Percentiles rank a stretch among this genome's conserved stretches.
Conservation (phyloP, 2,888 invertebrate species). For the Drosophila paucipuncta region DNA sequence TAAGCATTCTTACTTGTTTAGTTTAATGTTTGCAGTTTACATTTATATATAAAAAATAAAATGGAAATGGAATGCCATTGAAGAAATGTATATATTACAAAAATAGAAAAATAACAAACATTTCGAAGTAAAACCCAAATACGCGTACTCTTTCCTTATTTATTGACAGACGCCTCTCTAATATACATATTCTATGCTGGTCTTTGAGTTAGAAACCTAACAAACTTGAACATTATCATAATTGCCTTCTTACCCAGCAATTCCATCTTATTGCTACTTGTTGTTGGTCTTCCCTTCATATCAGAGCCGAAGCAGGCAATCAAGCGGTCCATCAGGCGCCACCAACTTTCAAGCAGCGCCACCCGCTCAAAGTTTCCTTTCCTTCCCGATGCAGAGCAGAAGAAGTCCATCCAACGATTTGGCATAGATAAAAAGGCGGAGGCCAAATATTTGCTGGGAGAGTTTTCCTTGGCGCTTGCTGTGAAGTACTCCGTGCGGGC, state of each 20-base stretch:
- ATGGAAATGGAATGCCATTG: neutral
- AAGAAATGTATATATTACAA: neutral
- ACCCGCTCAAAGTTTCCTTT: conserved; percentile 2
- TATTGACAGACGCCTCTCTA: neutral
- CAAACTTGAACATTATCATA: conserved; percentile 62
- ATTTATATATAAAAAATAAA: neutral
- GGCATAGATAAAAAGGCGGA: conserved; percentile 58
- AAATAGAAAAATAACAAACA: neutral
- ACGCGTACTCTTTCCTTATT: neutral
- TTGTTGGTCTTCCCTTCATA: conserved; percentile 30
- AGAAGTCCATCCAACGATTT: conserved; percentile 53
- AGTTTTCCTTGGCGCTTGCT: conserved; percentile 50
- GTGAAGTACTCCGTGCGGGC: conserved; percentile 50
- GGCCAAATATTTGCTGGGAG: conserved; percentile 56
- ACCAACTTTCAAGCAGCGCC: conserved; percentile 48
- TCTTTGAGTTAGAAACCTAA: conserved; percentile 37
- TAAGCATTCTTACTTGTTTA: neutral
- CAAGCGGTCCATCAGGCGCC: conserved; percentile 56
- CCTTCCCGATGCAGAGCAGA: neutral
- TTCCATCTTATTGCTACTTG: conserved; percentile 41
- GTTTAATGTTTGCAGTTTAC: neutral
- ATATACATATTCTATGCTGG: conserved; percentile 5
- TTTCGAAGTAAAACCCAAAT: neutral
- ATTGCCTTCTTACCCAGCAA: conserved; percentile 52
- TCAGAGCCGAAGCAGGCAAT: conserved; percentile 50